Evolutionary conservation across 2,797 vertebrate genomes (phyloP), one percentile per base, ranked within the genome.

Genomic region (Spheniscus humboldti): DNA sequence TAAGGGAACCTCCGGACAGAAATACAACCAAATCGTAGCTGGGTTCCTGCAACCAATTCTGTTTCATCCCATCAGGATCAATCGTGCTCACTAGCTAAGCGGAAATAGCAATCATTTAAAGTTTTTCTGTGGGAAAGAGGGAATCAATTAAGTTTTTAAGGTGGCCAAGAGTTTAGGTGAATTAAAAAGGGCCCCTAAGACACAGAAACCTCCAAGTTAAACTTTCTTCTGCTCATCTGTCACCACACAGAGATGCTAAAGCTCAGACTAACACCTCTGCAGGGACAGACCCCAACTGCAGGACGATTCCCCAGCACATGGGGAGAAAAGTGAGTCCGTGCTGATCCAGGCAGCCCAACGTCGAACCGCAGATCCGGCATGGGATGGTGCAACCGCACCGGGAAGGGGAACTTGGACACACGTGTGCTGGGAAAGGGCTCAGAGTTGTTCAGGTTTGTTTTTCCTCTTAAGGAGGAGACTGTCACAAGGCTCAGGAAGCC

Each of bases 301-400:
- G 76, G 48, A 28, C 1, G 5, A 62, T 41, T 28, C 27, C 82
- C n/a, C 35, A 35, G 82, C 55, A 37, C 33, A 7, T 15, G 17
- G 30, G 53, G 35, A 27, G 35, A 7, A 43, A 62, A 13, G 33
- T 0, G 4, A 45, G 30, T 7, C 35, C 2, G 1, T 20, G 74
- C 33, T 33, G 60, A 45, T 28, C 19, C 18, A 10, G 45, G 5
- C 48, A 73, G 57, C 14, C 6, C 3, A 10, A 1, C 0, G 5
- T 69, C 15, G 39, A 59, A 15, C 66, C 7, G 1, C 3, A 1
- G 45, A 5, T 53, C 45, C 1, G 0, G 1, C 33, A 24, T 0
- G 3, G 43, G 60, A 33, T 5, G 13, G 30, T 4, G 39, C 57
- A 12, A 1, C 12, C 0, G 0, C 62, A 7, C 3, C 0, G 4